These are phyloP conservation scores for Rhopalosiphum maidis DNA, from an alignment of 1,140 invertebrate genomes.

Conservation along the genomic window DNA sequence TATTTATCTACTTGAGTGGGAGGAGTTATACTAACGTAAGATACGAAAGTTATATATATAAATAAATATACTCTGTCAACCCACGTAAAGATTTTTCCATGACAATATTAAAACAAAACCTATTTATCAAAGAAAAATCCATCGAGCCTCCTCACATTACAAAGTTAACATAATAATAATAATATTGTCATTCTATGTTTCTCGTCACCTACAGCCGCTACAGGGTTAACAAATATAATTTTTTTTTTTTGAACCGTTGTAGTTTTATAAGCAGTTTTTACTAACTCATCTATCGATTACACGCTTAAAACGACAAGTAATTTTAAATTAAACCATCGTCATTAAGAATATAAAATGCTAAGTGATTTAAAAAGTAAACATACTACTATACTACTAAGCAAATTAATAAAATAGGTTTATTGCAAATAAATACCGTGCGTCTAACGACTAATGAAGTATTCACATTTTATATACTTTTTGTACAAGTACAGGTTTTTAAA, in stretches of 20 bases:
- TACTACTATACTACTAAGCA: background rate
- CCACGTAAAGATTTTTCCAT: background rate
- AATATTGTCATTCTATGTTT: background rate
- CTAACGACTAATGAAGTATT: background rate
- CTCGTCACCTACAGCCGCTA: background rate
- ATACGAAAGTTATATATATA: background rate
- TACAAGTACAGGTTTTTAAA: background rate
- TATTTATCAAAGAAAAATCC: conserved; percentile 18
- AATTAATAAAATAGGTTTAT: background rate
- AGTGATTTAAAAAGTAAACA: background rate
- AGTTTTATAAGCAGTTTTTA: background rate
- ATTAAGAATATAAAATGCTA: background rate
- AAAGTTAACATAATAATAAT: conserved; percentile 10
- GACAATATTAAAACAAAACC: conserved; percentile 13
- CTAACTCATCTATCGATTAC: background rate
- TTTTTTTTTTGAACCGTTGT: background rate
- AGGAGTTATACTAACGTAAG: background rate
- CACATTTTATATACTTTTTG: background rate
- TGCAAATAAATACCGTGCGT: background rate
- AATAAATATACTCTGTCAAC: background rate
- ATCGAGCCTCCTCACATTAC: background rate
- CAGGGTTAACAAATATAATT: background rate
- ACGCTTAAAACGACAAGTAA: background rate
- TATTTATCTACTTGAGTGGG: background rate
- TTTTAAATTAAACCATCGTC: background rate